These are phyloP conservation scores for Neoascia interrupta DNA, from an alignment of 2,888 invertebrate species.

Conservation along the genomic window DNA sequence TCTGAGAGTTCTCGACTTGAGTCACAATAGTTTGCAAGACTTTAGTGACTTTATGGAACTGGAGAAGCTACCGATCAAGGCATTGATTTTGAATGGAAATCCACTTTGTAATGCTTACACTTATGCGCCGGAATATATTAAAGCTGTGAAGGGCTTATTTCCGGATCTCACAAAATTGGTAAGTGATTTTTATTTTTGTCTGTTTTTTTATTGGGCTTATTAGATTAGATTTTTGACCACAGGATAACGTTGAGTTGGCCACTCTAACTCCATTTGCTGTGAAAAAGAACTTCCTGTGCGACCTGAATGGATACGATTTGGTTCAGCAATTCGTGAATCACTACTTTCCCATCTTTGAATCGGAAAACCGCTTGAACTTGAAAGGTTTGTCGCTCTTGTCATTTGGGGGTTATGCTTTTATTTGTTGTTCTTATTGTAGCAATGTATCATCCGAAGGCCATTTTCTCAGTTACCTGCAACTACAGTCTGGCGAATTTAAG, in stretches of 20 bases:
- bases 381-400: conserved; percentile 59
- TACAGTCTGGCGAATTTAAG: conserved; percentile 70
- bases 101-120: conserved; percentile 74
- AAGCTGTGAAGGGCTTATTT: conserved; percentile 73
- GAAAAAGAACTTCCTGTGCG: conserved; percentile 75
- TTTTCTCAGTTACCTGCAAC: conserved; percentile 75
- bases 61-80: conserved; percentile 73
- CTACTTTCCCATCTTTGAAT: conserved; percentile 74
- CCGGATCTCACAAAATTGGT: conserved; percentile 73
- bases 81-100: conserved; percentile 75
- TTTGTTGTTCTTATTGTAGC: conserved; percentile 37
- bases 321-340: conserved; percentile 73
- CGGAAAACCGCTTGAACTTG: conserved; percentile 71
- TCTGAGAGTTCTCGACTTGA: conserved; percentile 75
- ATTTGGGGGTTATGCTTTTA: neutral
- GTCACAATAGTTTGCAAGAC: conserved; percentile 75
- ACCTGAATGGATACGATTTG: conserved; percentile 75
- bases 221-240: neutral
- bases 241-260: conserved; percentile 75
- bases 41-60: conserved; percentile 73
- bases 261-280: conserved; percentile 70
- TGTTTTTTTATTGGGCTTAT: too few relatives aligned
- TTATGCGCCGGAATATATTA: conserved; percentile 75
- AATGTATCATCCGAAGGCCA: conserved; percentile 71
- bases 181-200: neutral